Percentiles rank a stretch among this genome's conserved stretches.
Conservation (phyloP, 2,113 vertebrate species). For the Castor canadensis region DNA sequence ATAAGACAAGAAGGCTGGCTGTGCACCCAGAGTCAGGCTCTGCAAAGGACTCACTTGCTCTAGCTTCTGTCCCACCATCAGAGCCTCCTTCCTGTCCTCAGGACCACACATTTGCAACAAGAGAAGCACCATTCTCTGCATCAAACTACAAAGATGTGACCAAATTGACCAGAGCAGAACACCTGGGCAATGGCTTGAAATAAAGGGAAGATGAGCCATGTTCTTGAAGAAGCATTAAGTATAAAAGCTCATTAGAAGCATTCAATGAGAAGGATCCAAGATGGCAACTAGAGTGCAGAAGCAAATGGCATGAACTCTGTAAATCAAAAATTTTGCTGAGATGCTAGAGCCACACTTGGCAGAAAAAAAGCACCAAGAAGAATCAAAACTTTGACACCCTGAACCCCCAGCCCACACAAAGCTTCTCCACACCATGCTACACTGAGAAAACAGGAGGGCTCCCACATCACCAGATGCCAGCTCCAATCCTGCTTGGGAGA, state of each 20-base stretch:
- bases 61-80: not conserved
- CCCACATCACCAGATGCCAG: too few species aligned
- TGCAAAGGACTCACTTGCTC: not conserved
- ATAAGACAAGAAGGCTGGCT: not conserved
- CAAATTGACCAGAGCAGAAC: not conserved
- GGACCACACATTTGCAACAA: not conserved
- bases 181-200: not conserved
- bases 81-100: not conserved
- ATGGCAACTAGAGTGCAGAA: too few species aligned
- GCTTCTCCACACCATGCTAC: too few species aligned
- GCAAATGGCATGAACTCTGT: too few species aligned
- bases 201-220: not conserved
- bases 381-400: too few species aligned
- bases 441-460: too few species aligned
- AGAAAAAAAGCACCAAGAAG: too few species aligned
- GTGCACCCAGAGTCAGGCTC: not conserved
- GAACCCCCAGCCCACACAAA: too few species aligned
- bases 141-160: not conserved
- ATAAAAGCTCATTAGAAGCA: not conserved
- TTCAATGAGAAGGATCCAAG: too few species aligned
- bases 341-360: too few species aligned
- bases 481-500: too few species aligned
- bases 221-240: not conserved
- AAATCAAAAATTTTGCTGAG: too few species aligned
- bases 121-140: not conserved